Conservation (phyloP, 92 coral and sea anemone species). For the Epizoanthus stellaris region DNA sequence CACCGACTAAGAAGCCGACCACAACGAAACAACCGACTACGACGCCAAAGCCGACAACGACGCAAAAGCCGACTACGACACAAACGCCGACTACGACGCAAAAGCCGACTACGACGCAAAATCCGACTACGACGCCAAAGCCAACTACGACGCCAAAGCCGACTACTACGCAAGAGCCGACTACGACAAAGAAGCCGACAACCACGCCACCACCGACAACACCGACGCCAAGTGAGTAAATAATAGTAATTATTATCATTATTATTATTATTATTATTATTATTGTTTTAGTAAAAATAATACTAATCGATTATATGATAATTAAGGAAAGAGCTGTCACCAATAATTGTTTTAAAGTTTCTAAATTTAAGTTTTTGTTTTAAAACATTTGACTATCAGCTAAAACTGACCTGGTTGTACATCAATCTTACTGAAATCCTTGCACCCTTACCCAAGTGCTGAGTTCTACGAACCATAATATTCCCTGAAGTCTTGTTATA, state of each 20-base stretch:
- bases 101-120: not conserved
- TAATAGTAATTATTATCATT: not conserved
- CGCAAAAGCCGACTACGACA: not conserved
- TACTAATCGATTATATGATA: too few species aligned
- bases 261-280: not conserved
- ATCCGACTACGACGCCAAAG: constrained; percentile 4
- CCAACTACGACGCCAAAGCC: constrained; percentile 3
- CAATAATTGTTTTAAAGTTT: too few species aligned
- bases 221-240: constrained; percentile 15
- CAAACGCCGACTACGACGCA: not conserved
- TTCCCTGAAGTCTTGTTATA: too few species aligned
- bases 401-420: too few species aligned
- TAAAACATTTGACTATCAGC: too few species aligned
- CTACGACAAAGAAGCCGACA: not conserved
- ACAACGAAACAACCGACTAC: not conserved
- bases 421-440: too few species aligned
- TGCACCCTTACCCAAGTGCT: too few species aligned
- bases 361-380: too few species aligned
- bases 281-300: not conserved
- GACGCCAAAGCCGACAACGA: not conserved
- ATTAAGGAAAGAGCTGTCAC: too few species aligned
- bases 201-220: not conserved
- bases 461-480: too few species aligned
- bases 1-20: not conserved
- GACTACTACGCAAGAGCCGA: not conserved